Evolutionary conservation across 2,888 invertebrate species (phyloP).

Genomic region (Diarsia mendica): DNA sequence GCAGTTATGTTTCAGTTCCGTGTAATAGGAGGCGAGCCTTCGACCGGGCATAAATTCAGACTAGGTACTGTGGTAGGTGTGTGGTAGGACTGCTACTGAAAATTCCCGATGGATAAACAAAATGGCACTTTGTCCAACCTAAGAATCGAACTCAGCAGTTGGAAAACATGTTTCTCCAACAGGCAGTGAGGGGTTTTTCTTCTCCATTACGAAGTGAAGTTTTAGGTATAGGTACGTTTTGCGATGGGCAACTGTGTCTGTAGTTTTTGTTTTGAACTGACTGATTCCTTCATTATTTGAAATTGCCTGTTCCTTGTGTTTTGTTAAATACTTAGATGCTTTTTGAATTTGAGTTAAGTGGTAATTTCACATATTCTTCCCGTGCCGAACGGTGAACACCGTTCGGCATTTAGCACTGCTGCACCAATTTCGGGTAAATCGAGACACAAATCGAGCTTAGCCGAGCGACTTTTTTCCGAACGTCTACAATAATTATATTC

Average conservation of each 20-base stretch:
- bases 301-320: too few relatives aligned
- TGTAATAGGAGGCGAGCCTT: too few relatives aligned
- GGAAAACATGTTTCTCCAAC: not conserved
- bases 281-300: not conserved
- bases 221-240: not conserved
- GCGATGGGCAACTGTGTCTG: not conserved
- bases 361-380: not conserved
- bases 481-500: not conserved
- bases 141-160: too few relatives aligned
- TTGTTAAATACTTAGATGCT: too few relatives aligned
- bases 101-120: too few relatives aligned
- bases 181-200: not conserved
- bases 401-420: not conserved
- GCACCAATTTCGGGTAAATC: not conserved
- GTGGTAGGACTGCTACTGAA: too few relatives aligned
- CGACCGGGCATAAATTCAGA: too few relatives aligned
- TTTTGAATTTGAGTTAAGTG: too few relatives aligned
- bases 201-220: too few relatives aligned
- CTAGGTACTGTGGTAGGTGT: too few relatives aligned
- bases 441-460: not conserved
- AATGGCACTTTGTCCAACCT: too few relatives aligned
- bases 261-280: not conserved
- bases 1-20: too few relatives aligned
- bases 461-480: not conserved
- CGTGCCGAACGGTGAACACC: not conserved